Base-by-base conservation (phyloP, 2,888 invertebrate genomes). In the Cosmopolites sordidus region DNA sequence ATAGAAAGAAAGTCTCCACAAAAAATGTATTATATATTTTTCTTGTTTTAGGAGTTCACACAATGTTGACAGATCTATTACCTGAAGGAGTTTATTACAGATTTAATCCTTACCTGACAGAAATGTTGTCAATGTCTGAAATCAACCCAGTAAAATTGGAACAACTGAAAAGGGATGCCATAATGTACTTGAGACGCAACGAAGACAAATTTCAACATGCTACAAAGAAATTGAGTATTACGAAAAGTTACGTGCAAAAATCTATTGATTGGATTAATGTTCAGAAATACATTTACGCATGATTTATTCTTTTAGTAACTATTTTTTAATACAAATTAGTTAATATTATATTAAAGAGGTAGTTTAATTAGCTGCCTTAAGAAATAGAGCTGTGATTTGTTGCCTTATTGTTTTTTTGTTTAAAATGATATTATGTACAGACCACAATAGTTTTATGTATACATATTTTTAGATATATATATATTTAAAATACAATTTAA, bases 31-130 rank as follows among this genome's bases (percentile, higher is more conserved):
- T 16, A 51, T n/a, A 14, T 18, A 3, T 37, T 29, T 48, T 3
- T 44, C 12, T 18, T 38, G 27, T 70, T 70, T 15, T 75, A 90
- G 91, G 83, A 62, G 88, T 91, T 3, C 90, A 91, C 68, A 81
- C 82, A 43, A 81, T 86, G 64, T 68, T 91, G 60, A 84, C 83
- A 67, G 91, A 92, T 72, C 74, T 90, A 45, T 74, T 92, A 1
- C 86, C 88, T 0, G 78, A 81, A 0, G 79, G 83, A 37, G 78
- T 80, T 29, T 93, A 94, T 73, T 93, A 80, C 73, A 81, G 94
- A 3, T 86, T 94, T 73, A 95, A 94, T 75, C 94, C 94, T 0
- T 91, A 92, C 63, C 76, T 94, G 51, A 85, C 87, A 51, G 85
- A 88, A 68, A 83, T 87, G 70, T 78, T 89, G 50, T 79, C 82